These are phyloP conservation scores for Gymnoscopelus braueri DNA, from an alignment of 2,797 vertebrate genomes.

Conservation along the genomic window DNA sequence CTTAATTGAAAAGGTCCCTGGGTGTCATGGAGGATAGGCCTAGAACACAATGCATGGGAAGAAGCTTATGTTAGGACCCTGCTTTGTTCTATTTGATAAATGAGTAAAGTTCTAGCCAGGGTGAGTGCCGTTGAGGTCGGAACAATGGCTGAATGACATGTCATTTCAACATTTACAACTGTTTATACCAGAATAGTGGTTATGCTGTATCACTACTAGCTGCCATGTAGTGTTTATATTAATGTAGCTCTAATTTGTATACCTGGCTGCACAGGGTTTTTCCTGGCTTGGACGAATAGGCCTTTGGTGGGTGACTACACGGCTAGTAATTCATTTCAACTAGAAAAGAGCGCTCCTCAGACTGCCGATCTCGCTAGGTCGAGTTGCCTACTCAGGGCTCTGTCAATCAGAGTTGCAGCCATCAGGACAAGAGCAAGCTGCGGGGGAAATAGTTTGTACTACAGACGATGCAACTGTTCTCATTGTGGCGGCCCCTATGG, in stretches of 20 bases:
- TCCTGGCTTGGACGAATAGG: too few relatives aligned
- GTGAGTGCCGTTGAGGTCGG: constrained; percentile 20
- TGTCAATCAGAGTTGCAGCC: too few relatives aligned
- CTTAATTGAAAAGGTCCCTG: constrained; percentile 31
- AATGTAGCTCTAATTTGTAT: not conserved
- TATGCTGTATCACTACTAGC: constrained; percentile 47
- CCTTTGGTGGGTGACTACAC: too few relatives aligned
- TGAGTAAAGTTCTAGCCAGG: constrained; percentile 71
- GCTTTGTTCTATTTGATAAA: constrained; percentile 59
- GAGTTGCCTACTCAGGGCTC: too few relatives aligned
- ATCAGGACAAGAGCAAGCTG: too few relatives aligned
- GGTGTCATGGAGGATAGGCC: constrained; percentile 50
- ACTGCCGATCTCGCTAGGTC: too few relatives aligned
- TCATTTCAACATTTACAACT: constrained; percentile 48
- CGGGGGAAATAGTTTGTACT: too few relatives aligned
- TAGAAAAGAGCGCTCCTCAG: too few relatives aligned
- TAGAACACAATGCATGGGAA: constrained; percentile 42
- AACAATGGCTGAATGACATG: constrained; percentile 50
- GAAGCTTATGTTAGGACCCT: constrained; percentile 34
- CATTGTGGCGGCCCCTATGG: too few relatives aligned
- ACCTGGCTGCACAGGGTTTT: too few relatives aligned
- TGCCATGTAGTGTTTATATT: constrained; percentile 22
- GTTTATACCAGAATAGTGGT: constrained; percentile 31
- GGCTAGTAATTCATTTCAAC: too few relatives aligned
- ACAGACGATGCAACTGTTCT: too few relatives aligned